Percentiles rank a stretch among this genome's conserved stretches.
phyloP scores from a whole-genome alignment of 2,797 vertebrate genomes.

The Siniperca obscura region DNA sequence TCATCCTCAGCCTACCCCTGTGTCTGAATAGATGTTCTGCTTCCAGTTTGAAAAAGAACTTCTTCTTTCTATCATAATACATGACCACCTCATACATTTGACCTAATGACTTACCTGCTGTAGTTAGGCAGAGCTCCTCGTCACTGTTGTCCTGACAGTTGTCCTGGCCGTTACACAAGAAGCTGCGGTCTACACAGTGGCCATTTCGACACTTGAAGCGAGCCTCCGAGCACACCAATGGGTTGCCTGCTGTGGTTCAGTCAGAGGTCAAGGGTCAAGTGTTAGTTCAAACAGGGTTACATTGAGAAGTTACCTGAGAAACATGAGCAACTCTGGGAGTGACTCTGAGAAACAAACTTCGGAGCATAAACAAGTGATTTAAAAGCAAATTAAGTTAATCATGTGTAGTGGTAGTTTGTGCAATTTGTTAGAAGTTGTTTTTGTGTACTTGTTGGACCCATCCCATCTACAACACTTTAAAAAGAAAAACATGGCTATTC shows the following conservation, averaged over 20 bases:
- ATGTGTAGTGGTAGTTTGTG: neutral
- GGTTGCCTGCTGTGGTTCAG: conserved; percentile 88
- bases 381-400: conserved; percentile 2
- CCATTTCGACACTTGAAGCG: conserved; percentile 97
- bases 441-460: neutral
- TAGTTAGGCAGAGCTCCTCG: conserved; percentile 93
- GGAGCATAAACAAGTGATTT: conserved; percentile 6
- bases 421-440: conserved; percentile 16
- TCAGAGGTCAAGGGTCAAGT: conserved; percentile 35
- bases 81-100: neutral
- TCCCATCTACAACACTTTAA: neutral
- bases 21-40: neutral
- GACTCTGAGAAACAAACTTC: neutral
- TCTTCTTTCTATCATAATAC: neutral
- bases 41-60: neutral
- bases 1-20: neutral
- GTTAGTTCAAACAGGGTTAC: conserved; percentile 9
- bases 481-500: conserved; percentile 12
- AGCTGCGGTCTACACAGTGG: conserved; percentile 96
- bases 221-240: conserved; percentile 92
- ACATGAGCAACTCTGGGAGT: neutral
- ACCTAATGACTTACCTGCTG: conserved; percentile 88
- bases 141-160: conserved; percentile 98
- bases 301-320: conserved; percentile 1
- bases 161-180: conserved; percentile 95